Conservation (phyloP, 2,797 vertebrate species). For the Pseudochirops corinnae region DNA sequence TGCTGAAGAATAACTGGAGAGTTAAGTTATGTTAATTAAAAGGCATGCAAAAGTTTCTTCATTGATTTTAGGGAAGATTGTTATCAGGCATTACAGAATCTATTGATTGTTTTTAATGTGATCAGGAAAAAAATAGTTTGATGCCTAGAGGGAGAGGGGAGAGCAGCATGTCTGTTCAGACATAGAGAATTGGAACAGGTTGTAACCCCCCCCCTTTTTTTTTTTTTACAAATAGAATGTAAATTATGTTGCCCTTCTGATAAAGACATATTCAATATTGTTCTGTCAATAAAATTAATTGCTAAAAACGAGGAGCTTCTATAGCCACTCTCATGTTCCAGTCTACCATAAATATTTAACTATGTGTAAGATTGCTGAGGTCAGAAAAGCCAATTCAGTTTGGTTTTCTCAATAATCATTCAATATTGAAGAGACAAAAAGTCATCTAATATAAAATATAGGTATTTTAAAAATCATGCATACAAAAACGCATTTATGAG, state of each 20-base stretch:
- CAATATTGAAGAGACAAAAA: slow-evolving; percentile 72
- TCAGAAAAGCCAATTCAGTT: slow-evolving; percentile 80
- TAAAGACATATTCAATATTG: slow-evolving; percentile 69
- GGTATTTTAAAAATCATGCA: neutral
- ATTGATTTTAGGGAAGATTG: slow-evolving; percentile 86
- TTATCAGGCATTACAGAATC: slow-evolving; percentile 81
- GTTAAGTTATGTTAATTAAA: slow-evolving; percentile 92
- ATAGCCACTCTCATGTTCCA: slow-evolving; percentile 78
- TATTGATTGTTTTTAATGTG: slow-evolving; percentile 83
- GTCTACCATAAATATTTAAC: slow-evolving; percentile 82
- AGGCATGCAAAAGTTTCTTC: slow-evolving; percentile 84
- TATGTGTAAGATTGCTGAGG: slow-evolving; percentile 72
- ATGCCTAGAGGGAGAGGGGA: neutral
- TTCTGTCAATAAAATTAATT: slow-evolving; percentile 84
- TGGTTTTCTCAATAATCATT: slow-evolving; percentile 64
- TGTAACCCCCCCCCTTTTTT: neutral
- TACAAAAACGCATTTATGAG: neutral
- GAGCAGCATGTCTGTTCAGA: slow-evolving; percentile 23
- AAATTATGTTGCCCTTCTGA: slow-evolving; percentile 54
- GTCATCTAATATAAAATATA: slow-evolving; percentile 63
- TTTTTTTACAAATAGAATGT: slow-evolving; percentile 78
- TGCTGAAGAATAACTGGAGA: slow-evolving; percentile 76
- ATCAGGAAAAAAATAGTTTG: slow-evolving; percentile 64
- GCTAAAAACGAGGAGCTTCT: slow-evolving; percentile 78
- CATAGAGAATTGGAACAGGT: slow-evolving; percentile 29